Percentiles rank a stretch among this genome's conserved stretches.
Evolutionary conservation across 2,797 vertebrate species (phyloP).

Genomic region (Oryzias sinensis): DNA sequence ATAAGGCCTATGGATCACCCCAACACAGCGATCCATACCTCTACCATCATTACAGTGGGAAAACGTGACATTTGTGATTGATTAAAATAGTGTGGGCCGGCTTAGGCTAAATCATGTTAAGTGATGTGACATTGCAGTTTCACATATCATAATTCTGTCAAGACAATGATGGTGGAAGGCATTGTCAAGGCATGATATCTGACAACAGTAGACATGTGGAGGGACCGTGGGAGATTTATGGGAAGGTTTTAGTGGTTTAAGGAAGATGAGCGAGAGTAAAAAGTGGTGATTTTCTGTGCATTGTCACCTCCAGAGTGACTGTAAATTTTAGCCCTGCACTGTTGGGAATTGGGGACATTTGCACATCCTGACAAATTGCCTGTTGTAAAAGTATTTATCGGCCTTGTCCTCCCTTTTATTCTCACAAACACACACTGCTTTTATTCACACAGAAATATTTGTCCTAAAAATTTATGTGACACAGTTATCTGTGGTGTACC

Average conservation of each 20-base stretch:
- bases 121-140: constrained; percentile 96
- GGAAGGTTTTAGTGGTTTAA: constrained; percentile 85
- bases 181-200: constrained; percentile 92
- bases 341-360: constrained; percentile 89
- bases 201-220: constrained; percentile 89
- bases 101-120: constrained; percentile 95
- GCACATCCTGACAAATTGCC: constrained; percentile 79
- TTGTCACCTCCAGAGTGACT: constrained; percentile 91
- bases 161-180: constrained; percentile 93
- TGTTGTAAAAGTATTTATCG: constrained; percentile 79
- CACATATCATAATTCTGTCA: constrained; percentile 97
- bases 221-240: constrained; percentile 87
- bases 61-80: constrained; percentile 92
- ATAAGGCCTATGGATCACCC: constrained; percentile 90
- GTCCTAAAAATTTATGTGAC: constrained; percentile 65
- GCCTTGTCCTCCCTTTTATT: constrained; percentile 65
- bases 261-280: constrained; percentile 80
- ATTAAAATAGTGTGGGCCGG: constrained; percentile 92
- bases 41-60: constrained; percentile 90
- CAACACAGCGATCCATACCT: constrained; percentile 86
- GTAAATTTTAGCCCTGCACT: constrained; percentile 89
- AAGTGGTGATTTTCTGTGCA: constrained; percentile 92
- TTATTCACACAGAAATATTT: constrained; percentile 64
- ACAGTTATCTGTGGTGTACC: constrained; percentile 51
- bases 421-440: constrained; percentile 50